phyloP scores from a whole-genome alignment of 2,888 invertebrate species.

The Acanthacorydalis orientalis region DNA sequence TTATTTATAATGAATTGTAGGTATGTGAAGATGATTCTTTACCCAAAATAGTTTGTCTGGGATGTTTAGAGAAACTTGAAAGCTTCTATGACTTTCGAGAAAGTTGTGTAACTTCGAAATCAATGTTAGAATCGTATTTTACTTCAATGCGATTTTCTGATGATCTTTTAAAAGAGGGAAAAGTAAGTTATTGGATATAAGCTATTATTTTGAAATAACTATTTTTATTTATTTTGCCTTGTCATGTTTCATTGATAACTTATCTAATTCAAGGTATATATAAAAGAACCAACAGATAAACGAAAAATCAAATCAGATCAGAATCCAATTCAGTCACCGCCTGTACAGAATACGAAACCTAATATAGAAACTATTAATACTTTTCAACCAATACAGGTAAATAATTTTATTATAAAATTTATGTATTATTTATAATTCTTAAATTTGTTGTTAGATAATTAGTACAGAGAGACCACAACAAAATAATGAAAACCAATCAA shows the following conservation, averaged over 20 bases:
- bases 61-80: constrained; percentile 44
- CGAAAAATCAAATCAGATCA: constrained; percentile 14
- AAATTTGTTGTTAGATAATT: not conserved
- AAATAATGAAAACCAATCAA: constrained; percentile 20
- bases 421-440: not conserved
- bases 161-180: constrained; percentile 43
- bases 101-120: constrained; percentile 44
- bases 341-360: not conserved
- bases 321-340: constrained; percentile 8
- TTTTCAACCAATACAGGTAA: not conserved
- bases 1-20: constrained; percentile 21
- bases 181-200: constrained; percentile 19
- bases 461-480: constrained; percentile 11
- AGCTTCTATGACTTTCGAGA: constrained; percentile 42
- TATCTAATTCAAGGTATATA: constrained; percentile 28
- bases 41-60: constrained; percentile 49
- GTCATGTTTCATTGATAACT: not conserved
- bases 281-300: constrained; percentile 29
- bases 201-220: not conserved
- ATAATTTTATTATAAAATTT: not conserved
- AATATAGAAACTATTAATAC: constrained; percentile 2
- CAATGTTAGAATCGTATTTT: constrained; percentile 48
- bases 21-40: constrained; percentile 48
- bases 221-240: not conserved
- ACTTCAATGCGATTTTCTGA: constrained; percentile 40